A percentile compares a stretch with the other conserved stretches of the same genome.
phyloP scores from a whole-genome alignment of 2,113 vertebrate species.

The Sinocyclocheilus maitianheensis region DNA sequence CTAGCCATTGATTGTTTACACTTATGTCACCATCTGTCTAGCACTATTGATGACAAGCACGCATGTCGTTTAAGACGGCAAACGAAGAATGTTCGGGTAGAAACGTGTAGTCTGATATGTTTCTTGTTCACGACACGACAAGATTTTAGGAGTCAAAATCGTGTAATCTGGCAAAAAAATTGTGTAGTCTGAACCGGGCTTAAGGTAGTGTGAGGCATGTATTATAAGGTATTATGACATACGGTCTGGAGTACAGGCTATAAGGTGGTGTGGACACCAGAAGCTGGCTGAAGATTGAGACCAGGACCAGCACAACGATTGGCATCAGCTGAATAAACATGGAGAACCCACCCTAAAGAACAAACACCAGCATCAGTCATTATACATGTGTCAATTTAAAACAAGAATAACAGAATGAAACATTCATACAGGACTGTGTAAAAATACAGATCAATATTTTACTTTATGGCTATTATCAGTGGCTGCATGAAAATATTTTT shows the following conservation, averaged over 20 bases:
- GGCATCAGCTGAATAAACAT: constrained; percentile 98
- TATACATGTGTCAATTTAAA: background rate
- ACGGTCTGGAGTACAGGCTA: constrained; percentile 93
- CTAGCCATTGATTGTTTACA: no score
- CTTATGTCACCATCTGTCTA: no score
- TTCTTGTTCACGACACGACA: no score
- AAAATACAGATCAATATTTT: background rate
- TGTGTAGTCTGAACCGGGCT: no score
- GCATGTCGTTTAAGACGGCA: no score
- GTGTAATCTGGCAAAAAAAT: no score
- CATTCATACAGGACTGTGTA: background rate
- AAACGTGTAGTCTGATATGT: no score
- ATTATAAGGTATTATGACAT: constrained; percentile 63
- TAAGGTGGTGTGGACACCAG: constrained; percentile 96
- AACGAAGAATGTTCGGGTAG: no score
- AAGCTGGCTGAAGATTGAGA: constrained; percentile 94
- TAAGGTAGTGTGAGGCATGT: background rate
- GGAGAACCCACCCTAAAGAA: constrained; percentile 90
- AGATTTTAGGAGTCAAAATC: no score
- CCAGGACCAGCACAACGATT: constrained; percentile 91
- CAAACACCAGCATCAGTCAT: background rate
- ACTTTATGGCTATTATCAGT: background rate
- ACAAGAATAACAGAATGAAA: background rate
- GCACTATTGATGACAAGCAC: no score
- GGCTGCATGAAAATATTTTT: background rate